These are phyloP conservation scores for Rallus limicola DNA, from an alignment of 2,113 vertebrate genomes.

Conservation along the genomic window DNA sequence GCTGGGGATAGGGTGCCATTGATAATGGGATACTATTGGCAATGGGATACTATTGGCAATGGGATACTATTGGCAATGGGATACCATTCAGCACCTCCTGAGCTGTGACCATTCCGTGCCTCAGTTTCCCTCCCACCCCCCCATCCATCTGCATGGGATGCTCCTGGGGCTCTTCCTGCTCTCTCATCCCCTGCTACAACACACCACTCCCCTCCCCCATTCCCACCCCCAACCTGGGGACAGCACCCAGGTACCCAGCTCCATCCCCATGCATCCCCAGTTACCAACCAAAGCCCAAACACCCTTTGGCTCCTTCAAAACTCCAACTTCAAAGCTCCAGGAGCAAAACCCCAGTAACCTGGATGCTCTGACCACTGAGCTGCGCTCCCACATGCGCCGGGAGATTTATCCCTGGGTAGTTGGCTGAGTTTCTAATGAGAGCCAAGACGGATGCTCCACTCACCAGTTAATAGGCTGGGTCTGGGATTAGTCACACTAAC, in stretches of 20 bases:
- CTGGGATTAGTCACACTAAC: slow-evolving; percentile 44
- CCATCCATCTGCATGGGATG: neutral
- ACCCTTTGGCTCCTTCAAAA: neutral
- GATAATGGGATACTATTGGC: rapidly evolving
- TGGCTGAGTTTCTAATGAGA: slow-evolving; percentile 34
- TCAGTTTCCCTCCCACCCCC: neutral
- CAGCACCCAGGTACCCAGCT: neutral
- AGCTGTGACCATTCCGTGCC: rapidly evolving
- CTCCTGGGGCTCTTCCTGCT: neutral
- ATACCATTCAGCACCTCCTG: rapidly evolving
- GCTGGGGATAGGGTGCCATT: too few relatives aligned
- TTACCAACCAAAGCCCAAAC: neutral
- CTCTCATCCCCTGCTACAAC: rapidly evolving
- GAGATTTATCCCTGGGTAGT: slow-evolving; percentile 30
- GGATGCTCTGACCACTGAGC: neutral
- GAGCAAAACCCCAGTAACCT: neutral
- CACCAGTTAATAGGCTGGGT: slow-evolving; percentile 28
- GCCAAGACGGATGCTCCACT: slow-evolving; percentile 25
- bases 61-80: rapidly evolving
- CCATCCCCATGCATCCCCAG: neutral
- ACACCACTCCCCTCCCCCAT: too few relatives aligned
- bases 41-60: too few relatives aligned
- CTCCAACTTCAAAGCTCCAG: neutral
- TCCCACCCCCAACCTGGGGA: neutral
- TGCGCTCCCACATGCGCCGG: neutral